A percentile compares a stretch with the other conserved stretches of the same genome.
Evolutionary conservation across 2,797 vertebrate genomes (phyloP).

Genomic region (Pseudochirops cupreus): DNA sequence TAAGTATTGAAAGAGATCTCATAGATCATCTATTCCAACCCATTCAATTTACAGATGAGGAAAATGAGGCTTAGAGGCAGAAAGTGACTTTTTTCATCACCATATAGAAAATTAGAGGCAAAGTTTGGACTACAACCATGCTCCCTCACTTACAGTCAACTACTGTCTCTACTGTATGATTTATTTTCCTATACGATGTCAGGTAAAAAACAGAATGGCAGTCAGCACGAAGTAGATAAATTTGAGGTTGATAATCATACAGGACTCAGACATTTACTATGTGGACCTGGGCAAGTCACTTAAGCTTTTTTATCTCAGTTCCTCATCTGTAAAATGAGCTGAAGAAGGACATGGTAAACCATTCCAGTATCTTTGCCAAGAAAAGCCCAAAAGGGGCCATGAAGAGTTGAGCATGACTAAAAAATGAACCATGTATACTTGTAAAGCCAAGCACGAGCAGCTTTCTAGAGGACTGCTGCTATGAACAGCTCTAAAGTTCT

Average conservation of each 20-base stretch:
- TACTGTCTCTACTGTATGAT: background rate
- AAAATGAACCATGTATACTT: background rate
- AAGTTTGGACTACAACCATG: background rate
- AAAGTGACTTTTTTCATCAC: background rate
- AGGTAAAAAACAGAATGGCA: background rate
- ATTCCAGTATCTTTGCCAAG: background rate
- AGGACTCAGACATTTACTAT: background rate
- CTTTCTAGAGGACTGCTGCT: too few species aligned
- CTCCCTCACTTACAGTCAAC: background rate
- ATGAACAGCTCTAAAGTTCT: too few species aligned
- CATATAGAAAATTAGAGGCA: background rate
- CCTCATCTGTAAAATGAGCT: background rate
- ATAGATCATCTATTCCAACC: background rate
- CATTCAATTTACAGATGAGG: background rate
- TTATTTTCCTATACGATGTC: background rate
- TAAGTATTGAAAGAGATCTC: background rate
- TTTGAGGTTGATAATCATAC: background rate
- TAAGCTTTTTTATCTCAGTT: background rate
- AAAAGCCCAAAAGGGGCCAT: background rate
- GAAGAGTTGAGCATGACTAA: background rate
- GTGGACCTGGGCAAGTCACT: background rate
- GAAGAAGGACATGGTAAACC: background rate
- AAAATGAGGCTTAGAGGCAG: background rate
- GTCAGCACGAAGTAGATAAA: background rate
- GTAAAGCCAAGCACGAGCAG: too few species aligned